Evolutionary conservation across 1,140 invertebrate genomes (phyloP).

Genomic region (Trichonephila clavata): DNA sequence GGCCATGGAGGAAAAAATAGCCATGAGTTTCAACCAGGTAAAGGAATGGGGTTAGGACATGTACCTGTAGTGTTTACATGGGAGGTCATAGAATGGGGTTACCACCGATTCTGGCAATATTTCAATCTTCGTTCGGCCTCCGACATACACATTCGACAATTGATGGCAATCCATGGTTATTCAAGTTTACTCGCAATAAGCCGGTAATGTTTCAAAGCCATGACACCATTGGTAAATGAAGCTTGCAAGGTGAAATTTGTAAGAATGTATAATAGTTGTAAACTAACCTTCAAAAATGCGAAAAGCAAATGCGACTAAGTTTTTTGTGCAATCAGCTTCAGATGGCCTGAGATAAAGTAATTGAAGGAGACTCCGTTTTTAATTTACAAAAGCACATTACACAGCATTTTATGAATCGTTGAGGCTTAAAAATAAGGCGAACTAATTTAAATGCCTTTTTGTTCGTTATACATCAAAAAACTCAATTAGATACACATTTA

Average conservation of each 20-base stretch:
- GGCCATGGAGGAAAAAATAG: constrained; percentile 52
- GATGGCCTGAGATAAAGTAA: no score
- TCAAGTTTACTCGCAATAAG: neutral
- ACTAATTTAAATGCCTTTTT: no score
- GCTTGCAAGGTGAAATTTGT: neutral
- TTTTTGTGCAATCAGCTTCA: neutral
- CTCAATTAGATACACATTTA: no score
- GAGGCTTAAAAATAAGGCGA: no score
- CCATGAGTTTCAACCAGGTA: neutral
- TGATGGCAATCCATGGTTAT: constrained; percentile 12
- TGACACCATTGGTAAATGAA: constrained; percentile 37
- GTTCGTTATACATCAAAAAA: no score
- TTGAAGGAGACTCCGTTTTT: no score
- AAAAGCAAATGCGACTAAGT: neutral
- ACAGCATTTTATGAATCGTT: no score
- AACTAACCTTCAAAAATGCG: neutral
- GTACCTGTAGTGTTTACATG: constrained; percentile 63
- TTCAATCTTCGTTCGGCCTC: constrained; percentile 35
- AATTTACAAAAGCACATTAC: no score
- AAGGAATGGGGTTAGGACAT: constrained; percentile 44
- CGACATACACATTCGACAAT: neutral
- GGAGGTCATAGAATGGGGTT: constrained; percentile 52
- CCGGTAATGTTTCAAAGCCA: neutral
- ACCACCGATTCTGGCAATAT: constrained; percentile 18
- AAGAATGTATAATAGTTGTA: neutral